Conservation (phyloP, 2,113 vertebrate genomes). For the Sciurus niger region DNA sequence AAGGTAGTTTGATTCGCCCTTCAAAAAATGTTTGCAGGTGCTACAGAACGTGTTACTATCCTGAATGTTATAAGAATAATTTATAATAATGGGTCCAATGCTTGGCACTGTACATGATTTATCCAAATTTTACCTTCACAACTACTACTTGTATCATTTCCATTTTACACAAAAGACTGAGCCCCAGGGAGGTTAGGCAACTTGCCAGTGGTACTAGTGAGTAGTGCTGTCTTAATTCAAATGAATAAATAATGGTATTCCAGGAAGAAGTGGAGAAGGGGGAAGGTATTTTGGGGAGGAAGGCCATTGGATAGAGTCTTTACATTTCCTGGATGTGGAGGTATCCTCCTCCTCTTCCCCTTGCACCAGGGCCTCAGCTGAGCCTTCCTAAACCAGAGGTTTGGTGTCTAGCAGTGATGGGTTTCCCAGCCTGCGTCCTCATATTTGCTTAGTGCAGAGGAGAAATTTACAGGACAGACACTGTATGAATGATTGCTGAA, state of each 20-base stretch:
- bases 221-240: conserved; percentile 37
- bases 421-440: not conserved
- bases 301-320: not conserved
- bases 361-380: not conserved
- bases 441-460: not conserved
- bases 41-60: not conserved
- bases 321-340: not conserved
- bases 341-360: not conserved
- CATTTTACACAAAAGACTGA: not conserved
- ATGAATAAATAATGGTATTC: conserved; percentile 18
- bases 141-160: not conserved
- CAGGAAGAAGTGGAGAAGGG: not conserved
- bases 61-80: conserved; percentile 16
- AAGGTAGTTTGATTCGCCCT: not conserved
- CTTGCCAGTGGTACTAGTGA: not conserved
- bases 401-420: not conserved
- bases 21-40: not conserved
- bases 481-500: not conserved
- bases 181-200: not conserved
- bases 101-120: not conserved
- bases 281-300: not conserved
- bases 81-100: not conserved
- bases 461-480: not conserved
- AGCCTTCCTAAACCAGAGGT: not conserved
- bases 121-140: conserved; percentile 7